Evolutionary conservation across 2,888 invertebrate species (phyloP), one percentile per base, ranked within the genome.

Genomic region (Sympetrum striolatum): DNA sequence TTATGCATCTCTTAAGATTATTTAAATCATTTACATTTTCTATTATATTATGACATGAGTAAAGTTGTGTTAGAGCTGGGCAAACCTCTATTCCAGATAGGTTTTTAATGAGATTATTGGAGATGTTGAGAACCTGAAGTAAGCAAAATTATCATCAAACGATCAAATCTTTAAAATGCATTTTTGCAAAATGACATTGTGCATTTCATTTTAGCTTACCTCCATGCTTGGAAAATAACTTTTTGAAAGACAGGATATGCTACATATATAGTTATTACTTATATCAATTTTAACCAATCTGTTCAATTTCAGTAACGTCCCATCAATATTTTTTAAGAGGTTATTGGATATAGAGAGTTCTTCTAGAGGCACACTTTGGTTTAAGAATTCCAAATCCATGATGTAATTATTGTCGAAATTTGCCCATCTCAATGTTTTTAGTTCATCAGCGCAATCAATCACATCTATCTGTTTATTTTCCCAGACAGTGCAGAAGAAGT

Each of bases 41-140:
- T 15, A 25, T 58, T 15, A 35, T 31, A 82, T 82, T 82, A 22
- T 82, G 58, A 53, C 58, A 82, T 60, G 58, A 53, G 58, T 82
- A 82, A 15, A 82, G 35, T 22, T 82, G 58, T n/a, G 25, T 15
- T 35, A 82, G 58, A 58, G 82, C 31, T 58, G 82, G 58, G 8
- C 58, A 82, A 31, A 58, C 82, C 8, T 82, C 82, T 82, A 60
- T 82, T 82, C 82, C 82, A 58, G 58, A 82, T 22, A 82, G 53
- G 35, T 53, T 82, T 58, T 53, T 58, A 31, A 82, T 53, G 31
- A 58, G 58, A 18, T 82, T 82, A 25, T 58, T 14, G 6, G 82
- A 82, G 58, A 82, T 82, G 53, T 82, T 82, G 82, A 82, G 35
- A 82, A 82, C 35, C 82, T 82, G 82, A 12, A 35, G 58, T 58